Conservation (phyloP, 2,797 vertebrate species). For the Pitangus sulphuratus region DNA sequence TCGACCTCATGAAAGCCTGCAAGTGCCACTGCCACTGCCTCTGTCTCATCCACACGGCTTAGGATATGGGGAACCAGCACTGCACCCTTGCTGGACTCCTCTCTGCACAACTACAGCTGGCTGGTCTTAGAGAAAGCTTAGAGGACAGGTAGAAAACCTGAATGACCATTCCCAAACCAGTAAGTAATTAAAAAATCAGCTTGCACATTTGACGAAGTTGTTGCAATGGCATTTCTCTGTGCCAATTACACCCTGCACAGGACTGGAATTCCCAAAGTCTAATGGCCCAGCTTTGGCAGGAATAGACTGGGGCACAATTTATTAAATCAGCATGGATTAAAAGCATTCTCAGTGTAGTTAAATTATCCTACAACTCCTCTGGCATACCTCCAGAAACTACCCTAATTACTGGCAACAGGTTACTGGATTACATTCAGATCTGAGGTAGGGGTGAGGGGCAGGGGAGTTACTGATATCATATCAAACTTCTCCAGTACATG, state of each 20-base stretch:
- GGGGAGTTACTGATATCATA: neutral
- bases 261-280: neutral
- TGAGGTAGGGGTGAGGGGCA: rapidly evolving
- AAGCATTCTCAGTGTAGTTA: neutral
- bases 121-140: neutral
- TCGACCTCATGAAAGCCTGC: neutral
- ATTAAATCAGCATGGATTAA: neutral
- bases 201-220: neutral
- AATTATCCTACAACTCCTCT: neutral
- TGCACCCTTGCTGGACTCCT: neutral
- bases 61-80: neutral
- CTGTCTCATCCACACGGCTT: neutral
- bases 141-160: neutral
- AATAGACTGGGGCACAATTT: neutral
- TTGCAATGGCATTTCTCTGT: neutral
- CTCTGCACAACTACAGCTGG: neutral
- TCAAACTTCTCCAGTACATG: neutral
- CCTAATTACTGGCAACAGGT: neutral
- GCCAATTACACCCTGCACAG: neutral
- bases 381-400: neutral
- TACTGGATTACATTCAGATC: neutral
- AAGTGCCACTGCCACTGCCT: neutral
- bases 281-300: neutral
- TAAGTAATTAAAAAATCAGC: neutral
- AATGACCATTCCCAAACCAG: neutral